Evolutionary conservation across 1,140 invertebrate genomes (phyloP).

Genomic region (Leptinotarsa texana): DNA sequence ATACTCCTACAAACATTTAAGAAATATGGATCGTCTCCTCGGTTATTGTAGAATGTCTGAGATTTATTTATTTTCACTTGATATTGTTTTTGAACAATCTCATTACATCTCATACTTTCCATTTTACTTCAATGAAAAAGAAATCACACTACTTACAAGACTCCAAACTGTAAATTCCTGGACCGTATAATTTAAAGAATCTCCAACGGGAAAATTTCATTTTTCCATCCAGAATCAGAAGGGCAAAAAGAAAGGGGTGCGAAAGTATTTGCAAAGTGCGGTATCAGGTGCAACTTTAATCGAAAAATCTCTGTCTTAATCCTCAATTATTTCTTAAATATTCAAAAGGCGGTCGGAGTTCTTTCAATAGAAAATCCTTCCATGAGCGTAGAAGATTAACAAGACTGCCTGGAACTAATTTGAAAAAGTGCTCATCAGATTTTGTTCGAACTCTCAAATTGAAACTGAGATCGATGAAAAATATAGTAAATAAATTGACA

Average conservation of each 20-base stretch:
- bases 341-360: constrained; percentile 28
- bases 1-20: too few relatives aligned
- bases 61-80: too few relatives aligned
- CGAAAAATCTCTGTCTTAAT: constrained; percentile 34
- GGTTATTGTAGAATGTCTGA: too few relatives aligned
- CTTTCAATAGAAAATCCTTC: constrained; percentile 19
- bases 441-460: not conserved
- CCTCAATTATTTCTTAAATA: constrained; percentile 38
- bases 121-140: too few relatives aligned
- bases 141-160: too few relatives aligned
- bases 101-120: too few relatives aligned
- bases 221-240: constrained; percentile 8
- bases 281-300: constrained; percentile 34
- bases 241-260: constrained; percentile 25
- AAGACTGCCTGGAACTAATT: not conserved
- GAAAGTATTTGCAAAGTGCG: constrained; percentile 29
- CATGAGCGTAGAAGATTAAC: constrained; percentile 12
- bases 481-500: not conserved
- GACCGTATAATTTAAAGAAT: too few relatives aligned
- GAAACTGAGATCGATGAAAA: not conserved
- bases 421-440: not conserved
- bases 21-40: too few relatives aligned
- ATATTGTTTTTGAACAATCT: too few relatives aligned
- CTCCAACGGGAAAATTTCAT: not conserved
- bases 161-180: too few relatives aligned